These are phyloP conservation scores for Epinephelus coioides DNA, from an alignment of 2,797 vertebrate genomes.

Conservation along the genomic window DNA sequence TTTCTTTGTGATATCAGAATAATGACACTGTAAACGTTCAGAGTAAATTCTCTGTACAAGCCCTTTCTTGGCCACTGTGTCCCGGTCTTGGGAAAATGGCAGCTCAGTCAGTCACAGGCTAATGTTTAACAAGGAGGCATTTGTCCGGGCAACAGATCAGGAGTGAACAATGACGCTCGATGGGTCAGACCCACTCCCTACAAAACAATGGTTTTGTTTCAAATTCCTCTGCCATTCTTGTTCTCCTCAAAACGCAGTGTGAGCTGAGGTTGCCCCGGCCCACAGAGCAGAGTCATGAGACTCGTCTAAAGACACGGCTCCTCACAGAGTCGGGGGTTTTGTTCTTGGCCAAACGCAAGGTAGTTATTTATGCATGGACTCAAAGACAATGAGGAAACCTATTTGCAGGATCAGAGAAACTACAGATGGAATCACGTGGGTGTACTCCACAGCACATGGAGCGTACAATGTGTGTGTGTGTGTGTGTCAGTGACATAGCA, in stretches of 20 bases:
- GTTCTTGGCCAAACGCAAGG: slow-evolving; percentile 59
- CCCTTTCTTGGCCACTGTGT: slow-evolving; percentile 56
- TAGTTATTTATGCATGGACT: slow-evolving; percentile 55
- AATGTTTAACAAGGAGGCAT: slow-evolving; percentile 86
- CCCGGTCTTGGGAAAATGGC: slow-evolving; percentile 76
- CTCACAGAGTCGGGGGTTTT: slow-evolving; percentile 50
- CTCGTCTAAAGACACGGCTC: slow-evolving; percentile 50
- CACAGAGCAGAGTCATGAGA: slow-evolving; percentile 83
- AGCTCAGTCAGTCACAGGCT: slow-evolving; percentile 77
- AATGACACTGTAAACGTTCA: slow-evolving; percentile 12
- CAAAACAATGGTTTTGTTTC: slow-evolving; percentile 84
- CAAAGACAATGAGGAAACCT: slow-evolving; percentile 47
- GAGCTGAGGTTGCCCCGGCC: slow-evolving; percentile 77
- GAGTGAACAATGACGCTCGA: slow-evolving; percentile 83
- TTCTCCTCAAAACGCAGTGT: slow-evolving; percentile 71
- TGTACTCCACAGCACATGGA: not conserved
- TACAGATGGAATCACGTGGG: slow-evolving; percentile 38
- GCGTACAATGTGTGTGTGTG: slow-evolving; percentile 14
- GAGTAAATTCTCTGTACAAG: slow-evolving; percentile 39
- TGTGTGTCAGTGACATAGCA: not conserved
- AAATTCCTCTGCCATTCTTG: slow-evolving; percentile 73
- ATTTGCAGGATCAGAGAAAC: slow-evolving; percentile 37
- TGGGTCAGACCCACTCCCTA: slow-evolving; percentile 79
- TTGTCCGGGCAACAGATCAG: slow-evolving; percentile 85
- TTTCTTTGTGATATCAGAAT: slow-evolving; percentile 8